These are phyloP conservation scores for Thymelicus lineola DNA, from an alignment of 2,888 invertebrate genomes.

Conservation along the genomic window DNA sequence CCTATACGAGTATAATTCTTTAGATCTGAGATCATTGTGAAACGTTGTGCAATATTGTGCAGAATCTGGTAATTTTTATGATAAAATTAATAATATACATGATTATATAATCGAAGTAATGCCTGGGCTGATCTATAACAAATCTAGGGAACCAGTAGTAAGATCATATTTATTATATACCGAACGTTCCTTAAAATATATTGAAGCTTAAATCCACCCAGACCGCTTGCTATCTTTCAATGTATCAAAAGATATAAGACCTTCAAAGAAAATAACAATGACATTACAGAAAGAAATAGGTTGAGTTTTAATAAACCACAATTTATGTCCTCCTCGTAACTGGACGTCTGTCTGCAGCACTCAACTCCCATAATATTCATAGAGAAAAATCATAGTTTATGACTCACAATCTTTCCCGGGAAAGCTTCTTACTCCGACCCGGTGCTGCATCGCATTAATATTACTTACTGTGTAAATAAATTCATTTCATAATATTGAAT, in stretches of 20 bases:
- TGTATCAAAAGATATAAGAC: neutral
- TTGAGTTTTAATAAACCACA: constrained; percentile 48
- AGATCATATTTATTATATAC: no score
- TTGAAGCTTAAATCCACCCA: neutral
- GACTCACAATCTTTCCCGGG: constrained; percentile 65
- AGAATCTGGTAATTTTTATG: no score
- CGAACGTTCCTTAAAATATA: no score
- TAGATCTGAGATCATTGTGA: no score
- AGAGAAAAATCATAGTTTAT: constrained; percentile 80
- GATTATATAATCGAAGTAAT: no score
- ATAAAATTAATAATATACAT: no score
- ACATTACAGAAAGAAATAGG: constrained; percentile 19
- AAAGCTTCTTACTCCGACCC: constrained; percentile 68
- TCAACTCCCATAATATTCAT: constrained; percentile 73
- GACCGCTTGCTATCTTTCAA: neutral
- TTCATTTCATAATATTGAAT: constrained; percentile 65
- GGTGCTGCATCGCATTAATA: constrained; percentile 63
- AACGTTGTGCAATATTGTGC: no score
- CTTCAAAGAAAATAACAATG: constrained; percentile 4
- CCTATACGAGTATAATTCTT: no score
- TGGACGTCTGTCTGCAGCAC: constrained; percentile 59
- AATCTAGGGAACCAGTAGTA: no score
- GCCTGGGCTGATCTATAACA: no score
- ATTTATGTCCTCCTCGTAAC: constrained; percentile 55
- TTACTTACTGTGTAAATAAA: constrained; percentile 71